A percentile compares a stretch with the other conserved stretches of the same genome.
These are phyloP conservation scores for Astyanax mexicanus DNA, from an alignment of 2,797 vertebrate genomes.

Conservation along the genomic window DNA sequence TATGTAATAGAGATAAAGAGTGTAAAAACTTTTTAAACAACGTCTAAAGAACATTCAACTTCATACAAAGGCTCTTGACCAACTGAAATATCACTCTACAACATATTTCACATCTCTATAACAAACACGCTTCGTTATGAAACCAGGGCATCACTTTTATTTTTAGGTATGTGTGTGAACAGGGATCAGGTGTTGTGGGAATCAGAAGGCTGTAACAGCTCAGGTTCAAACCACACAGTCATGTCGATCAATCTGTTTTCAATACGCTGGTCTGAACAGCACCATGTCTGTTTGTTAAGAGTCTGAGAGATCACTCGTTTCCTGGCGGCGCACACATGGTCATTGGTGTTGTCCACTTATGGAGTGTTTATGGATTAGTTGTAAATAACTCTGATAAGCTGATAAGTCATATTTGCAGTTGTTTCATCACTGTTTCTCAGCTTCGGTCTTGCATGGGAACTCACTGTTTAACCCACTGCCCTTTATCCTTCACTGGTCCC, in stretches of 20 bases:
- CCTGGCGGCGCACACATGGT: not conserved
- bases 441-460: not conserved
- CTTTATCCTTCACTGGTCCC: not conserved
- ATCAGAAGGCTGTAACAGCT: constrained; percentile 1
- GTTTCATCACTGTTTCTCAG: not conserved
- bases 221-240: not conserved
- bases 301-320: not conserved
- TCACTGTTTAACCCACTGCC: not conserved
- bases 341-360: not conserved
- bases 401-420: not conserved
- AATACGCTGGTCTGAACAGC: not conserved
- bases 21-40: too few species aligned
- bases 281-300: not conserved
- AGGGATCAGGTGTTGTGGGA: not conserved
- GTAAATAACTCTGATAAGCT: not conserved
- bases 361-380: not conserved
- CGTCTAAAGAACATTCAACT: too few species aligned
- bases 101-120: too few species aligned
- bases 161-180: too few species aligned
- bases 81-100: too few species aligned
- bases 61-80: too few species aligned
- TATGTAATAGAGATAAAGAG: too few species aligned
- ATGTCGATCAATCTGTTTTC: not conserved
- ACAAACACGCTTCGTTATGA: too few species aligned
- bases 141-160: too few species aligned